Evolutionary conservation across 2,797 vertebrate genomes (phyloP), one percentile per base, ranked within the genome.

Genomic region (Zalophus californianus): DNA sequence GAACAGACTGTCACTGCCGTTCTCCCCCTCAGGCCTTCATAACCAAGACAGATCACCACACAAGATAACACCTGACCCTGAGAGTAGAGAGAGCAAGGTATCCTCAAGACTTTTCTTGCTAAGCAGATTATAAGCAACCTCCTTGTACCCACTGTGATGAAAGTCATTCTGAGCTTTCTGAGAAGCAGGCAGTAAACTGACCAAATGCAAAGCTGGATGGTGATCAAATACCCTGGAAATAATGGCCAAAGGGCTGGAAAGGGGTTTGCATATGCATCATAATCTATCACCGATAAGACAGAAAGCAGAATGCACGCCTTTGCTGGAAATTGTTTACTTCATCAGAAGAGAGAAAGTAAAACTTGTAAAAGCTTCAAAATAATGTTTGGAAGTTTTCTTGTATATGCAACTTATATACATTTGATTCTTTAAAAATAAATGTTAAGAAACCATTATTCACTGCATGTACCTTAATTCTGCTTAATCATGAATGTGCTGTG

Each of bases 51-150:
- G 92, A 93, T 91, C 56, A 41, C 92, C 29, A 38, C 0, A 7
- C 83, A 68, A 85, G 21, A 58, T 23, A 84, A 96, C 92, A 35
- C 2, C 58, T 86, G 94, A 58, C 29, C 29, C 4, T 10, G 25
- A n/a, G 72, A 58, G 0, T 0, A 82, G 38, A 98, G 29, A 48
- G 64, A 12, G 80, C 60, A 35, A 15, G 16, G 0, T 0, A 38
- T 25, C 1, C 2, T 8, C 11, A 14, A 32, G 25, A 3, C 66
- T 0, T 90, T 85, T 94, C 68, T 56, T 7, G 41, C 12, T 66
- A 38, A 95, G 48, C 86, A 96, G 94, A 93, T 93, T 90, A 72
- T 21, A 44, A 56, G 52, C 86, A 92, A 66, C 84, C 82, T 90
- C 56, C 25, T 6, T 2, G 27, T 15, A 44, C 83, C 94, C 70